phyloP scores from a whole-genome alignment of 2,888 invertebrate species.

The Drosophila macrospina region DNA sequence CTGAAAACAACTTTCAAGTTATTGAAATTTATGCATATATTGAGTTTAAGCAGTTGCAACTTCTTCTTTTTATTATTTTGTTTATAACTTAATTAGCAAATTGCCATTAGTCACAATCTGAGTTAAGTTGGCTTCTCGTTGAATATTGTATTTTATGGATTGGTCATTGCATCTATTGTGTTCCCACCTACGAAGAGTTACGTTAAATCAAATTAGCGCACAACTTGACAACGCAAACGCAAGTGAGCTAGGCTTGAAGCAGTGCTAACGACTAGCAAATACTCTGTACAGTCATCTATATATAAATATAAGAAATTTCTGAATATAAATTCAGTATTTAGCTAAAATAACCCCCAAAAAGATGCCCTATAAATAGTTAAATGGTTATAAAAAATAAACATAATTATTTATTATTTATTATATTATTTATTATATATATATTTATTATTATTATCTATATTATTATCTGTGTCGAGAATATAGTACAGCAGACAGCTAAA shows the following conservation, averaged over 20 bases:
- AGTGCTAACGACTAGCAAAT: background rate
- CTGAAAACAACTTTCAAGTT: no score
- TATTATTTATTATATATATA: background rate
- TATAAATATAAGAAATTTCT: no score
- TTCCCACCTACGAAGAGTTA: conserved; percentile 31
- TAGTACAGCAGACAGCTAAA: background rate
- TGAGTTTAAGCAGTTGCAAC: no score
- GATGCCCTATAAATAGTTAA: no score
- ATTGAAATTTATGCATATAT: no score
- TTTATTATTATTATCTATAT: no score
- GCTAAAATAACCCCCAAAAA: no score
- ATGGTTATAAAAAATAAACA: no score
- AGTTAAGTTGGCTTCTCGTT: background rate
- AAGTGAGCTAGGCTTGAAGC: background rate
- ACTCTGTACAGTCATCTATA: conserved; percentile 1
- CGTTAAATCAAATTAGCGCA: conserved; percentile 58
- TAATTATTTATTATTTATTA: no score
- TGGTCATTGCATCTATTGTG: conserved; percentile 17
- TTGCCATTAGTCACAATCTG: conserved; percentile 8
- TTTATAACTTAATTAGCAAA: background rate
- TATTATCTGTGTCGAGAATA: background rate
- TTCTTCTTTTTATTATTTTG: no score
- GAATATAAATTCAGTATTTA: no score
- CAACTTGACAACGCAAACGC: conserved; percentile 11
- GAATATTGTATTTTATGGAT: conserved; percentile 22